These are phyloP conservation scores for Heliocidaris erythrogramma DNA, from an alignment of 35 echinoderm and acorn worm genomes.

Conservation along the genomic window DNA sequence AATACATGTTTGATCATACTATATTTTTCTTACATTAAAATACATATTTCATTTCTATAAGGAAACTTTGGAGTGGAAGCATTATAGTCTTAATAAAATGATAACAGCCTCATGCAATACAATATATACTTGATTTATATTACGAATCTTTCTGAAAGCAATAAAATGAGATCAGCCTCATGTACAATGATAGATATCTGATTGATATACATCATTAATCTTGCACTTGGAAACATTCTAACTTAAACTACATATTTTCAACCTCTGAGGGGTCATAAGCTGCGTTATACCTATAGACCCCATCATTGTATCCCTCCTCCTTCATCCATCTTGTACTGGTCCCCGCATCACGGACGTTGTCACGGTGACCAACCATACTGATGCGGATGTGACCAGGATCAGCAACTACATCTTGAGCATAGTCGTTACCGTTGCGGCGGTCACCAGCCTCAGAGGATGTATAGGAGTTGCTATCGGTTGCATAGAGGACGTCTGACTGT, in stretches of 20 bases:
- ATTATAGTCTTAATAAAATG: not conserved
- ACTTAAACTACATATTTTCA: not conserved
- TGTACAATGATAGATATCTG: too few species aligned
- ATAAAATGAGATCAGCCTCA: too few species aligned
- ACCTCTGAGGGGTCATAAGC: not conserved
- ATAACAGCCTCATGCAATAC: not conserved
- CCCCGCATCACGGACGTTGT: not conserved
- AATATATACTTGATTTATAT: not conserved
- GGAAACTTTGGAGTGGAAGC: not conserved
- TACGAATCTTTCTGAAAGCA: too few species aligned
- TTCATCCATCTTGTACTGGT: not conserved
- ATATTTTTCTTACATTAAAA: not conserved
- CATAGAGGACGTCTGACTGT: not conserved
- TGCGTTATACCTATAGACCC: constrained; percentile 14
- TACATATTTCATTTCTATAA: not conserved
- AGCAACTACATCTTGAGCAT: not conserved
- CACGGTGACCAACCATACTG: constrained; percentile 32
- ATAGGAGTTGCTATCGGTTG: not conserved
- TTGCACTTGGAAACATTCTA: too few species aligned
- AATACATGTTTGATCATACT: not conserved
- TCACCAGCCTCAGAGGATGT: not conserved
- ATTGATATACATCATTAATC: too few species aligned
- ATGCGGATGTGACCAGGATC: constrained; percentile 14
- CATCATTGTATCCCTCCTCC: not conserved
- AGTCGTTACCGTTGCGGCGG: not conserved